A percentile compares a stretch with the other conserved stretches of the same genome.
Conservation (phyloP, 2,113 vertebrate species). For the Pelmatolapia mariae region DNA sequence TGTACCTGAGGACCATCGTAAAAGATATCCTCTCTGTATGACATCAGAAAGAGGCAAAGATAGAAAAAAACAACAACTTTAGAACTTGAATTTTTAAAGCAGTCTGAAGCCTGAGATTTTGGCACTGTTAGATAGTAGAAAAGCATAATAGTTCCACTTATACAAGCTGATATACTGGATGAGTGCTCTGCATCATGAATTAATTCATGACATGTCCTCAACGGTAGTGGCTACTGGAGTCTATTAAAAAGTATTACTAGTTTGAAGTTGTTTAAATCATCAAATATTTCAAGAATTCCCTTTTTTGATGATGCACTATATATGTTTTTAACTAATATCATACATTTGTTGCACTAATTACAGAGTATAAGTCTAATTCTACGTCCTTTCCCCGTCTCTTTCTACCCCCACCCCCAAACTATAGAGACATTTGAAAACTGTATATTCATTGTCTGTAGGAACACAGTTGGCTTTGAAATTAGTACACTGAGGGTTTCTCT, state of each 20-base stretch:
- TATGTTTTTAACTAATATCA: neutral
- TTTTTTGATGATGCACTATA: neutral
- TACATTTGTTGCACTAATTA: neutral
- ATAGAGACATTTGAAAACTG: neutral
- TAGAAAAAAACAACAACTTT: neutral
- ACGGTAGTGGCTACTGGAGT: neutral
- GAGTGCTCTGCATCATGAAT: neutral
- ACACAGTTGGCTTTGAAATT: neutral
- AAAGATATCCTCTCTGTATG: neutral
- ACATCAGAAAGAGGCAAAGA: neutral
- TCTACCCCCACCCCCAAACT: neutral
- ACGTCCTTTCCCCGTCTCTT: neutral
- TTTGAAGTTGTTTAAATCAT: neutral
- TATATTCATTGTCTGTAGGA: accelerated
- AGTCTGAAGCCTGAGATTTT: neutral
- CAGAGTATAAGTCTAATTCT: neutral
- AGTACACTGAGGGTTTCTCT: neutral
- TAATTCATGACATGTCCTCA: neutral
- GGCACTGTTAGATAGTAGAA: neutral
- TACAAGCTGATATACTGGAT: neutral
- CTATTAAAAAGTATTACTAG: neutral
- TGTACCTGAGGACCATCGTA: neutral
- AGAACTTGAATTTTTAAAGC: neutral
- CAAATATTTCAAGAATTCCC: neutral
- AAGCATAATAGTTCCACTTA: neutral